Percentiles rank a stretch among this genome's conserved stretches.
Evolutionary conservation across 2,113 vertebrate genomes (phyloP).

Genomic region (human): DNA sequence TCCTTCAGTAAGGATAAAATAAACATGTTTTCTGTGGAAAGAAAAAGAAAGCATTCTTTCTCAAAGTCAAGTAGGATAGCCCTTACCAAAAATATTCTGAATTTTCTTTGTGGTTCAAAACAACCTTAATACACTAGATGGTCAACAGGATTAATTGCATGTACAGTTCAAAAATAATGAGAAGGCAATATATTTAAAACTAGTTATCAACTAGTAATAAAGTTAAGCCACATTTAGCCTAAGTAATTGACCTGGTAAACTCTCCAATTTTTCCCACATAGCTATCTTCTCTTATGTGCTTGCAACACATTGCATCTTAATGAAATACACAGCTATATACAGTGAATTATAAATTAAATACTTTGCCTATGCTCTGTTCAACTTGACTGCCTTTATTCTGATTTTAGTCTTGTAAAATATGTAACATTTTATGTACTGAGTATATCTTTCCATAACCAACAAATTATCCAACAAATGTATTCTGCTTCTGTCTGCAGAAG

Average conservation of each 20-base stretch:
- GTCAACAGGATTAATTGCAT: conserved; percentile 72
- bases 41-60: neutral
- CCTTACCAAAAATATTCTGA: neutral
- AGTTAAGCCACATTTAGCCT: conserved; percentile 75
- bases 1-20: conserved; percentile 12
- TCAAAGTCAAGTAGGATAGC: neutral
- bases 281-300: conserved; percentile 52
- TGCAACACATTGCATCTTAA: neutral
- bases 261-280: conserved; percentile 58
- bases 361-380: conserved; percentile 58
- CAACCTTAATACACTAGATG: conserved; percentile 56
- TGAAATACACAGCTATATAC: conserved; percentile 23
- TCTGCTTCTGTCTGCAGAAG: conserved; percentile 77
- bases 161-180: conserved; percentile 75
- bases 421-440: conserved; percentile 72
- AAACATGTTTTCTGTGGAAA: neutral
- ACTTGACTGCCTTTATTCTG: conserved; percentile 58
- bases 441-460: conserved; percentile 77
- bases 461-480: conserved; percentile 80
- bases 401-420: conserved; percentile 67
- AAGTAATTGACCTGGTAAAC: conserved; percentile 76
- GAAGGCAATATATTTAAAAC: conserved; percentile 73
- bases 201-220: conserved; percentile 75
- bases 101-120: conserved; percentile 47
- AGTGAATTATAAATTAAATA: conserved; percentile 67